A percentile compares a stretch with the other conserved stretches of the same genome.
Evolutionary conservation across 1,140 invertebrate genomes (phyloP).

Genomic region (Thrips palmi): DNA sequence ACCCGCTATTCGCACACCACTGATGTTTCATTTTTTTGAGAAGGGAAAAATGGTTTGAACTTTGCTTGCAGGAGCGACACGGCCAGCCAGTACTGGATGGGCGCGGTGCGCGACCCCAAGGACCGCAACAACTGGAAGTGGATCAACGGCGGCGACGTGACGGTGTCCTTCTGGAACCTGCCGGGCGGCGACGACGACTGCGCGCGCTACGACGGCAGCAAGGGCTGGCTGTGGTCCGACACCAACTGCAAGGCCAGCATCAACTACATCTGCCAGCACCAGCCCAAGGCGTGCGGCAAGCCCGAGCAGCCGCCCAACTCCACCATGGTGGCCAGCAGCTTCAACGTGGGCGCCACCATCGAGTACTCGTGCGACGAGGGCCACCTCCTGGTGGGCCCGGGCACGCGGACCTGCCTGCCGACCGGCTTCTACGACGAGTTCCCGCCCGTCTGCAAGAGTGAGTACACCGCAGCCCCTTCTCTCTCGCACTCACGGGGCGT

Average conservation of each 20-base stretch:
- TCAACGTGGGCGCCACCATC: slow-evolving; percentile 69
- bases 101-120: slow-evolving; percentile 61
- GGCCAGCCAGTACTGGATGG: slow-evolving; percentile 89
- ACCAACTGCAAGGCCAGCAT: slow-evolving; percentile 70
- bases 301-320: slow-evolving; percentile 88
- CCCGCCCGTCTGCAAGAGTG: slow-evolving; percentile 82
- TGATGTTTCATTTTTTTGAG: no score
- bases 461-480: slow-evolving; percentile 22
- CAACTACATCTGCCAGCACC: slow-evolving; percentile 88
- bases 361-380: slow-evolving; percentile 75
- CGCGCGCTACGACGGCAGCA: slow-evolving; percentile 77
- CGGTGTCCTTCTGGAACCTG: slow-evolving; percentile 82
- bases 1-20: no score
- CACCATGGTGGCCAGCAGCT: slow-evolving; percentile 54
- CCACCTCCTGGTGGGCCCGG: slow-evolving; percentile 69
- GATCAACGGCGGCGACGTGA: slow-evolving; percentile 72
- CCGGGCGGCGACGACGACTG: slow-evolving; percentile 70
- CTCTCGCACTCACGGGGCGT: not conserved
- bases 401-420: slow-evolving; percentile 62
- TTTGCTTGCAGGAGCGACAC: slow-evolving; percentile 50
- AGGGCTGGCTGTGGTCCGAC: slow-evolving; percentile 89
- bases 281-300: slow-evolving; percentile 72
- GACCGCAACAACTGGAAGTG: slow-evolving; percentile 76
- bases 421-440: slow-evolving; percentile 90
- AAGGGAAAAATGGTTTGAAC: no score